A percentile compares a stretch with the other conserved stretches of the same genome.
Conservation (phyloP, 37 sponge, comb jelly and placozoan genomes). For the Chondrilla cf. caribensis region DNA sequence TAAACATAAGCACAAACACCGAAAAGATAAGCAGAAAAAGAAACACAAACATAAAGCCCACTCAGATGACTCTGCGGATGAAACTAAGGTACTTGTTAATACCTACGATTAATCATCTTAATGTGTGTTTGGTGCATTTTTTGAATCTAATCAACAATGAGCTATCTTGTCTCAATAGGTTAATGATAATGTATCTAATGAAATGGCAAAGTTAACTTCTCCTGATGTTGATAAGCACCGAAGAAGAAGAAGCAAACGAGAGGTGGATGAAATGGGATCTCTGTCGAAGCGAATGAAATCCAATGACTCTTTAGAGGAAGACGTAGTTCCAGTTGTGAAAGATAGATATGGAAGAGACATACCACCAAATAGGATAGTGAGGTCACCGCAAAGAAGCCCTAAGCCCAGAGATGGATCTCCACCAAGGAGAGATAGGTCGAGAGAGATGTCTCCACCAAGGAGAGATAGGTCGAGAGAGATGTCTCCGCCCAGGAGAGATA, state of each 20-base stretch:
- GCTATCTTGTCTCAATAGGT: no score
- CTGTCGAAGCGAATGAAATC: no score
- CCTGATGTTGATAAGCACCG: neutral
- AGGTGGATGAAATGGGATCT: neutral
- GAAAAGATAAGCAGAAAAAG: slow-evolving; percentile 74
- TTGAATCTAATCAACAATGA: no score
- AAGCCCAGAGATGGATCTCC: neutral
- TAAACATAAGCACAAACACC: slow-evolving; percentile 86
- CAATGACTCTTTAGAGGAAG: neutral
- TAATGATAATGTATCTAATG: neutral
- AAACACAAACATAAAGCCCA: slow-evolving; percentile 51
- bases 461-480: slow-evolving; percentile 13
- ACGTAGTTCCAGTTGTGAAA: neutral
- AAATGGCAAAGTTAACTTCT: neutral
- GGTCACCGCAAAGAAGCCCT: neutral
- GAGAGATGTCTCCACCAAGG: slow-evolving; percentile 16
- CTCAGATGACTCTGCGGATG: slow-evolving; percentile 19
- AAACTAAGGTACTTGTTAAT: neutral
- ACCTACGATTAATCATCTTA: neutral
- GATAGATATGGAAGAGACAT: slow-evolving; percentile 16
- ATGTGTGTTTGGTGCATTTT: no score
- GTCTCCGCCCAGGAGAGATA: slow-evolving; percentile 15
- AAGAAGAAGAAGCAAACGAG: neutral
- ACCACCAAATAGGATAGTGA: neutral
- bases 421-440: slow-evolving; percentile 7